Evolutionary conservation across 1,140 invertebrate species (phyloP), one percentile per base, ranked within the genome.

Genomic region (Apis laboriosa): DNA sequence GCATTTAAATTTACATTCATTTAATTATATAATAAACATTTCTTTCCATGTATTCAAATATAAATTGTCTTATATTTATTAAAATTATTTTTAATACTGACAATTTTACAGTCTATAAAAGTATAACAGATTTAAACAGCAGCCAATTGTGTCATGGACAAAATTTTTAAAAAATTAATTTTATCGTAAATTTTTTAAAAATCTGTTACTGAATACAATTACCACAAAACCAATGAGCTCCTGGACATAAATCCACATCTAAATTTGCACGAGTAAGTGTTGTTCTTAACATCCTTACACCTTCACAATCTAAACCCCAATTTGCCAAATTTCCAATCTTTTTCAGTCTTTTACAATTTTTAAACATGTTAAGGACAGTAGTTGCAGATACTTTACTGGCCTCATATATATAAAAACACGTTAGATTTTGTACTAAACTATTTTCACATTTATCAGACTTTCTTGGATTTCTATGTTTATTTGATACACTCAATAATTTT

Each of bases 331-430:
- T 95, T 0, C 94, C 94, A n/a, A 94, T 93, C 66, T 85, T 90
- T 70, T 88, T 88, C 2, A 95, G 83, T 73, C 91, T 91, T 55
- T 87, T 88, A 77, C 93, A 94, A 43, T 84, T 89, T 71, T 92
- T 91, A 43, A 94, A 83, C 82, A 94, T 90, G 19, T 89, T 90
- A 4, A 93, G 83, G 9, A 94, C 89, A 8, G 92, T 92, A 8
- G 87, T 82, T n/a, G 90, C 91, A 0, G 93, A 92, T 17, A 94
- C 90, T 61, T 92, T 91, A 60, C 90, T 93, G 9, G 93, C 92
- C 72, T 95, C 92, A 61, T 94, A 94, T 51, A 95, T 92, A 67
- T 94, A 95, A 66, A 95, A 94, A 80, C 94, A 95, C 21, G 92
- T 90, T 21, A 95, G 85, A 71, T 93, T 92, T 66, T 90, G 86